Percentiles rank a stretch among this genome's conserved stretches.
Evolutionary conservation across 2,113 vertebrate genomes (phyloP).

Genomic region (Forbesichthys agassizii): DNA sequence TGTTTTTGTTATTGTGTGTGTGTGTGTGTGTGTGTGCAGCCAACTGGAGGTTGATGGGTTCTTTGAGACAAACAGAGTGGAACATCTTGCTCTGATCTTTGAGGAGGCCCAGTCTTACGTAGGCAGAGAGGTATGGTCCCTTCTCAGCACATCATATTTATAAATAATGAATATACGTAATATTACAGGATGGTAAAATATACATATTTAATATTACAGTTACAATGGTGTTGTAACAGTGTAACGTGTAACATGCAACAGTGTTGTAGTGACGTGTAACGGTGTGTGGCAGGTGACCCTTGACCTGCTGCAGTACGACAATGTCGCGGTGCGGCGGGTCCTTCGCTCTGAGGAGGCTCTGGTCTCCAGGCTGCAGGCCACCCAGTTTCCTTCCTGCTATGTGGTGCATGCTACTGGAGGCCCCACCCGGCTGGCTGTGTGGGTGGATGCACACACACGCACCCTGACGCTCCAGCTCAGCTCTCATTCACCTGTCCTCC

Average conservation of each 20-base stretch:
- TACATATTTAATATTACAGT: no score
- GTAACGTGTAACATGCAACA: no score
- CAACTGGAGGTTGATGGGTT: conserved; percentile 81
- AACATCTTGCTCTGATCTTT: conserved; percentile 86
- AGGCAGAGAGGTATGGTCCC: conserved; percentile 85
- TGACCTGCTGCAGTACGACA: conserved; percentile 88
- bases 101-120: conserved; percentile 82
- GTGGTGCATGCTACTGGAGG: conserved; percentile 80
- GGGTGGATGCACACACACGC: conserved; percentile 59
- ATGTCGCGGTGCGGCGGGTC: conserved; percentile 84
- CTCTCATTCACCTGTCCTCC: conserved; percentile 62
- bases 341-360: conserved; percentile 76
- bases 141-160: neutral
- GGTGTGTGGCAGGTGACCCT: conserved; percentile 79
- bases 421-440: conserved; percentile 80
- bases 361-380: conserved; percentile 78
- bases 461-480: neutral
- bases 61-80: conserved; percentile 80
- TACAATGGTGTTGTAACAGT: neutral
- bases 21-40: conserved; percentile 65
- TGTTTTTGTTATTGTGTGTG: neutral
- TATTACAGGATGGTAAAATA: neutral
- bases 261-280: neutral
- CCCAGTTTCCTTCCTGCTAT: conserved; percentile 85
- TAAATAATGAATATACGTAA: neutral